These are phyloP conservation scores for Clupea harengus DNA, from an alignment of 2,113 vertebrate species.

Conservation along the genomic window DNA sequence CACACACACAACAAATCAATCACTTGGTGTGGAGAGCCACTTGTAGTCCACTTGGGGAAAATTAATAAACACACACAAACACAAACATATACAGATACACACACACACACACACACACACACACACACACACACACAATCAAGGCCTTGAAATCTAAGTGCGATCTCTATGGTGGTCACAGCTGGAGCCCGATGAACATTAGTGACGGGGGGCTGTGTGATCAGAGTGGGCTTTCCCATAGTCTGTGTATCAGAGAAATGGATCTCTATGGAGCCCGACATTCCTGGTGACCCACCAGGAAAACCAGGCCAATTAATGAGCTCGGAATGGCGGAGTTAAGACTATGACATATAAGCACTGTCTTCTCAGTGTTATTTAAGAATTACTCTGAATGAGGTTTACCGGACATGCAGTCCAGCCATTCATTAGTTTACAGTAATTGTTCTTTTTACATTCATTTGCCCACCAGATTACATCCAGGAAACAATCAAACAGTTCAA, in stretches of 20 bases:
- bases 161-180: not conserved
- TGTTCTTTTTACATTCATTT: not conserved
- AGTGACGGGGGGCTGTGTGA: not conserved
- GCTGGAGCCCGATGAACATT: not conserved
- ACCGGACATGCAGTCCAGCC: not conserved
- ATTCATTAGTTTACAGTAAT: not conserved
- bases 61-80: not conserved
- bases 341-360: not conserved
- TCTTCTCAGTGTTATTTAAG: not conserved
- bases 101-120: not conserved
- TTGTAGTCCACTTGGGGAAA: not conserved
- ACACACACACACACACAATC: conserved; percentile 18
- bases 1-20: not conserved
- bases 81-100: not conserved
- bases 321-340: not conserved
- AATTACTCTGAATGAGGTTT: not conserved
- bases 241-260: not conserved
- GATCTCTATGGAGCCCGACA: not conserved
- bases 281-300: not conserved
- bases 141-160: not conserved
- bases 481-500: not conserved
- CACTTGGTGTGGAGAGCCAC: not conserved
- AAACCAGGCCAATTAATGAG: not conserved
- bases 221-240: not conserved
- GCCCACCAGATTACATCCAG: not conserved